phyloP scores from a whole-genome alignment of 2,797 vertebrate genomes.

The Phalloptychus januarius region DNA sequence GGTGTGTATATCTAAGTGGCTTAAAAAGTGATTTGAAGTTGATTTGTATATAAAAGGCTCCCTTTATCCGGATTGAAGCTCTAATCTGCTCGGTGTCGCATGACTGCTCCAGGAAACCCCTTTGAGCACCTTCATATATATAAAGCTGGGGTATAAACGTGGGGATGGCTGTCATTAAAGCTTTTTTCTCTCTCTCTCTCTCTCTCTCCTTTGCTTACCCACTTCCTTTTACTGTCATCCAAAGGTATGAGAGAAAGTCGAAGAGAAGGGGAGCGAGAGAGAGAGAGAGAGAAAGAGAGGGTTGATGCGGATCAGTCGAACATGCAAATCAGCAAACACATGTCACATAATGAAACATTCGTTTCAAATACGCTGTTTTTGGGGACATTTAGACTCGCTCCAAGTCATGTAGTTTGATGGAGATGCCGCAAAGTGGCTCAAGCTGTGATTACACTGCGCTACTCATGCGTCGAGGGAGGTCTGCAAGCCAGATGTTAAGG shows the following conservation, averaged over 20 bases:
- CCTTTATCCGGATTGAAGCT: constrained; percentile 88
- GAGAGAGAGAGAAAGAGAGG: constrained; percentile 42
- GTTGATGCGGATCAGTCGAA: constrained; percentile 42
- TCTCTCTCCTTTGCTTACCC: constrained; percentile 51
- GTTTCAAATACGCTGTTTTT: constrained; percentile 44
- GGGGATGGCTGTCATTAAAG: constrained; percentile 84
- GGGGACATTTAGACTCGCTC: constrained; percentile 58
- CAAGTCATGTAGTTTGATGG: constrained; percentile 66
- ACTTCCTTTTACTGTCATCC: constrained; percentile 83
- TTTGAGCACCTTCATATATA: constrained; percentile 84
- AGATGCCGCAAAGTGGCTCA: constrained; percentile 77
- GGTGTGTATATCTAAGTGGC: constrained; percentile 90
- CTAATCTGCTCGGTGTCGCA: constrained; percentile 90
- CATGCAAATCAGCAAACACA: constrained; percentile 71
- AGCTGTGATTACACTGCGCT: constrained; percentile 76
- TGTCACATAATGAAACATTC: constrained; percentile 64
- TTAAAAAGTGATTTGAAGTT: constrained; percentile 93
- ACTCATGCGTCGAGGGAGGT: constrained; percentile 79
- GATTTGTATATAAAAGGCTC: constrained; percentile 92
- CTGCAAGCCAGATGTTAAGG: constrained; percentile 84
- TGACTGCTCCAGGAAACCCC: constrained; percentile 88
- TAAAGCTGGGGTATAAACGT: constrained; percentile 73
- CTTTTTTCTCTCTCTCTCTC: constrained; percentile 22
- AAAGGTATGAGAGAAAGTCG: constrained; percentile 20
- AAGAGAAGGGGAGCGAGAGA: background rate